Evolutionary conservation across 2,113 vertebrate species (phyloP).

Genomic region (Oreotragus oreotragus): DNA sequence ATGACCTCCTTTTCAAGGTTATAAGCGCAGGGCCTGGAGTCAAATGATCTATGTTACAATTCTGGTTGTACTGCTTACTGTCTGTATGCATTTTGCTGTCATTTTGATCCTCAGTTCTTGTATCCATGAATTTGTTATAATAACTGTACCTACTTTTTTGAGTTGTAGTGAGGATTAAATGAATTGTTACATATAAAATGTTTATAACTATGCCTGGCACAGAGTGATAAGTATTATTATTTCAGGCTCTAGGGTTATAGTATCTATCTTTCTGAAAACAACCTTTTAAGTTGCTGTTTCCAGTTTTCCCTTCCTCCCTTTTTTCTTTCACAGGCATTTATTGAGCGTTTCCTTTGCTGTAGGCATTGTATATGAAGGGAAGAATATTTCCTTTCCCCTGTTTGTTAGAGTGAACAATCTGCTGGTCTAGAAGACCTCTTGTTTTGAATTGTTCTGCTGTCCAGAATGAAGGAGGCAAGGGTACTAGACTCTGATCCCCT

Average conservation of each 20-base stretch:
- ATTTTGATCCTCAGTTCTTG: not conserved
- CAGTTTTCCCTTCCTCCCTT: not conserved
- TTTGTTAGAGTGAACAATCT: not conserved
- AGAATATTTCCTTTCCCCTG: not conserved
- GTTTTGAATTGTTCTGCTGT: not conserved
- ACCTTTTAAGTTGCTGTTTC: not conserved
- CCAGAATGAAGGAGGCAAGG: not conserved
- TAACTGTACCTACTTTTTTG: not conserved
- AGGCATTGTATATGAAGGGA: not conserved
- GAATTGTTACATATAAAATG: not conserved
- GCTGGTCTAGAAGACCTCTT: not conserved
- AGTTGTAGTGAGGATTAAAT: not conserved
- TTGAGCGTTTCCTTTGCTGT: not conserved
- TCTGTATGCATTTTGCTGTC: not conserved
- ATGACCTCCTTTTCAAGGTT: not conserved
- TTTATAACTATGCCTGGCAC: not conserved
- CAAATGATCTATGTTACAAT: not conserved
- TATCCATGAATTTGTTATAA: not conserved
- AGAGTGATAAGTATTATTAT: not conserved
- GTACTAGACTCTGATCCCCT: not conserved
- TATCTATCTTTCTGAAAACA: not conserved
- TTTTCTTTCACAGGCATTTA: not conserved
- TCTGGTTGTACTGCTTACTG: not conserved
- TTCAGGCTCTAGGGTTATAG: not conserved
- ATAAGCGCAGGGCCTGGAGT: not conserved